Evolutionary conservation across 2,797 vertebrate genomes (phyloP).

Genomic region (Paguma larvata): DNA sequence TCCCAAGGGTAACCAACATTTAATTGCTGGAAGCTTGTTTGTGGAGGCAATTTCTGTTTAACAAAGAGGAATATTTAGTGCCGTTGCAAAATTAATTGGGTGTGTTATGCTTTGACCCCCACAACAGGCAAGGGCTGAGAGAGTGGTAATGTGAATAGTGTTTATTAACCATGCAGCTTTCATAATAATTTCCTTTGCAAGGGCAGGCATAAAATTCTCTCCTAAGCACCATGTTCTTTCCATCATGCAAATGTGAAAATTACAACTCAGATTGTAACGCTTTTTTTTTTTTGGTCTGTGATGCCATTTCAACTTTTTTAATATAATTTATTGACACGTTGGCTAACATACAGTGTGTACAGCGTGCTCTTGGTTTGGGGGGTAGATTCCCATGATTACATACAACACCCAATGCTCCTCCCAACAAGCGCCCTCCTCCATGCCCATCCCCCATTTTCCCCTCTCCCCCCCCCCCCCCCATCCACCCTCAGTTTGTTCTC

Average conservation of each 20-base stretch:
- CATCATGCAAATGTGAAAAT: background rate
- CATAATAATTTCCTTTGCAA: conserved; percentile 3
- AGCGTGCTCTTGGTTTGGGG: too few relatives aligned
- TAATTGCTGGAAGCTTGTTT: conserved; percentile 74
- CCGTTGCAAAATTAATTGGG: conserved; percentile 76
- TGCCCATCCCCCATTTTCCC: too few relatives aligned
- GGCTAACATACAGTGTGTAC: too few relatives aligned
- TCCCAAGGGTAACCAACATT: conserved; percentile 65
- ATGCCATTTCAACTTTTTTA: background rate
- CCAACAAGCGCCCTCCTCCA: too few relatives aligned
- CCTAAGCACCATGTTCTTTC: background rate
- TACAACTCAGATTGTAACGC: background rate
- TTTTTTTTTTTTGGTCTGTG: background rate
- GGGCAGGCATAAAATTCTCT: background rate
- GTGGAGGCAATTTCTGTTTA: conserved; percentile 73
- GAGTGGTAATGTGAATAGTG: background rate
- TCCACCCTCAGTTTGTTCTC: too few relatives aligned
- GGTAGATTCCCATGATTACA: too few relatives aligned
- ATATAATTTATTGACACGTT: too few relatives aligned
- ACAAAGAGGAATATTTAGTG: conserved; percentile 72
- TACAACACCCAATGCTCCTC: too few relatives aligned
- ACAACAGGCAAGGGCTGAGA: background rate
- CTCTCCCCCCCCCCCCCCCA: too few relatives aligned
- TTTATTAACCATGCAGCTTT: background rate
- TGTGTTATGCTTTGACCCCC: conserved; percentile 71